A percentile compares a stretch with the other conserved stretches of the same genome.
phyloP scores from a whole-genome alignment of 1,140 invertebrate genomes.

The Aphaenogaster rudis region DNA sequence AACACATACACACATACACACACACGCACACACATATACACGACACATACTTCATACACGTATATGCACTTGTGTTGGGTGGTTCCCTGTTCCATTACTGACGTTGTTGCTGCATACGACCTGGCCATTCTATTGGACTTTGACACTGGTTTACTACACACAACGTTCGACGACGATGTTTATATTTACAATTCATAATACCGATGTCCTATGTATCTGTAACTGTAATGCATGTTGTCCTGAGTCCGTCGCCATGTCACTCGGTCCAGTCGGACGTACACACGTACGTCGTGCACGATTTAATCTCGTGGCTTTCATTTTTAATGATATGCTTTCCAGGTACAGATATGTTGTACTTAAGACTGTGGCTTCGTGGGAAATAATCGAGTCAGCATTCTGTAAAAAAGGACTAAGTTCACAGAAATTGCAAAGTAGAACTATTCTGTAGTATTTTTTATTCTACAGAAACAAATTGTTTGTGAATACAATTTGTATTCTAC shows the following conservation, averaged over 20 bases:
- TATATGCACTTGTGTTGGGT: slow-evolving; percentile 72
- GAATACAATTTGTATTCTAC: slow-evolving; percentile 30
- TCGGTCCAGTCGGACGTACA: slow-evolving; percentile 24
- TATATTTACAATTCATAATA: slow-evolving; percentile 77
- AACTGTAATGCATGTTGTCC: slow-evolving; percentile 78
- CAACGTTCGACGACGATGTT: slow-evolving; percentile 76
- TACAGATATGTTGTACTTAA: slow-evolving; percentile 83
- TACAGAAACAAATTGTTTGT: slow-evolving; percentile 24
- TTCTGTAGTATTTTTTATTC: neutral
- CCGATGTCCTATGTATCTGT: slow-evolving; percentile 80
- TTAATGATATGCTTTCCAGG: slow-evolving; percentile 76
- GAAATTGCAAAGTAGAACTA: slow-evolving; percentile 4
- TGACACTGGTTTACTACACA: slow-evolving; percentile 81
- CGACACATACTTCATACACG: slow-evolving; percentile 20
- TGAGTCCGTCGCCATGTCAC: slow-evolving; percentile 64
- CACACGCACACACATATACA: slow-evolving; percentile 1
- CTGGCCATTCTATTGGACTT: slow-evolving; percentile 82
- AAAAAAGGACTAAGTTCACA: neutral
- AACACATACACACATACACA: too few relatives aligned
- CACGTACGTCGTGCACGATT: slow-evolving; percentile 18
- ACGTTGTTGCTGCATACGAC: slow-evolving; percentile 82
- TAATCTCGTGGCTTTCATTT: slow-evolving; percentile 63
- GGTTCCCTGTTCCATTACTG: slow-evolving; percentile 82
- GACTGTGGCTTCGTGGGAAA: slow-evolving; percentile 80
- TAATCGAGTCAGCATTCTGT: slow-evolving; percentile 64